These are phyloP conservation scores for Euglossa dilemma DNA, from an alignment of 1,140 invertebrate species.

Conservation along the genomic window DNA sequence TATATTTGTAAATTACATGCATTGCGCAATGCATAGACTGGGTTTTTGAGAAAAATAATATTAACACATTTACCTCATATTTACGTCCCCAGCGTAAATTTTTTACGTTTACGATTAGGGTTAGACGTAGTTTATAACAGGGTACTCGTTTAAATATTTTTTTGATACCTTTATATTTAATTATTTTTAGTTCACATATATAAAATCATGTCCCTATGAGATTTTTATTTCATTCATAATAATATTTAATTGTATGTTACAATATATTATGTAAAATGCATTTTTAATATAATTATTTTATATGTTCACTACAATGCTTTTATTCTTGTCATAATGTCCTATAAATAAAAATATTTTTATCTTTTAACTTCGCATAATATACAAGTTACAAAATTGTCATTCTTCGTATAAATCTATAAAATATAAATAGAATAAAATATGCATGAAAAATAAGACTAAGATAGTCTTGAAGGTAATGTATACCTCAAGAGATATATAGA, in stretches of 20 bases:
- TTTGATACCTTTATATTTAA: conserved; percentile 36
- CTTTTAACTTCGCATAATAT: too few relatives aligned
- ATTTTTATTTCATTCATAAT: conserved; percentile 26
- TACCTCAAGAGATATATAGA: too few relatives aligned
- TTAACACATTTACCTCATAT: conserved; percentile 60
- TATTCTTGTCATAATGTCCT: not conserved
- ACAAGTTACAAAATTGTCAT: not conserved
- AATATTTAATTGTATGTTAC: not conserved
- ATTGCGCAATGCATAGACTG: conserved; percentile 42
- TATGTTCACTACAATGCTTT: not conserved
- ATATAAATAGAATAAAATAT: not conserved
- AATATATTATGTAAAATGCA: conserved; percentile 19
- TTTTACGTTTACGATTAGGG: conserved; percentile 53
- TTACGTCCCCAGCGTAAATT: conserved; percentile 51
- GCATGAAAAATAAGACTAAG: not conserved
- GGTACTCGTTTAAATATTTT: conserved; percentile 57
- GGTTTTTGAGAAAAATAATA: conserved; percentile 45
- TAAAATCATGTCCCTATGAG: not conserved
- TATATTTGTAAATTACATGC: conserved; percentile 63
- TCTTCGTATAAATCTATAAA: not conserved
- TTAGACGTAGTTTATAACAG: conserved; percentile 59
- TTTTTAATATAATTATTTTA: conserved; percentile 45
- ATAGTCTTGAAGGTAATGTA: not conserved
- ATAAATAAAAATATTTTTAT: not conserved
- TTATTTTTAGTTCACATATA: not conserved